These are phyloP conservation scores for Acrocyrtus sp. DNA, from an alignment of 2,888 invertebrate genomes.

Conservation along the genomic window DNA sequence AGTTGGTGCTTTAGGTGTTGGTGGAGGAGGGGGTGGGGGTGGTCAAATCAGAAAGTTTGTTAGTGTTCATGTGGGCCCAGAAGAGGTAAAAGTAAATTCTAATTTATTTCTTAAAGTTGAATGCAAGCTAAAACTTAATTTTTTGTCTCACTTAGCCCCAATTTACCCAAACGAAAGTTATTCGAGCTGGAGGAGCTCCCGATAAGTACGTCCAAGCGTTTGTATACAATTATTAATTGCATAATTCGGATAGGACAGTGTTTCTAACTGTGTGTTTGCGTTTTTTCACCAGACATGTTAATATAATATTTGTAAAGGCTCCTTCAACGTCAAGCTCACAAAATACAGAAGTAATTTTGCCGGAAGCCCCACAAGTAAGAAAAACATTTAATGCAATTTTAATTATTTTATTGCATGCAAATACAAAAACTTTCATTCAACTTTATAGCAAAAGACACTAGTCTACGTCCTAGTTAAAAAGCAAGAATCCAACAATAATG, in stretches of 20 bases:
- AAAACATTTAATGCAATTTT: too few relatives aligned
- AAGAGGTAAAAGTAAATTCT: conserved; percentile 6
- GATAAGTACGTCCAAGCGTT: conserved; percentile 31
- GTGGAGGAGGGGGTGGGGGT: conserved; percentile 32
- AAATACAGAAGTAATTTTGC: conserved; percentile 48
- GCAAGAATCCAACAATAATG: conserved; percentile 28
- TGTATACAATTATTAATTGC: not conserved
- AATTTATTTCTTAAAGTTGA: conserved; percentile 4
- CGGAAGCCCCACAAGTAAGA: conserved; percentile 29
- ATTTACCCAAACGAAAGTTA: conserved; percentile 31
- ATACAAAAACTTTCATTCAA: too few relatives aligned
- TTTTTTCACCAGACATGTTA: conserved; percentile 4
- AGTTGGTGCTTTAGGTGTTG: conserved; percentile 8
- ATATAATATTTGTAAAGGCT: conserved; percentile 43
- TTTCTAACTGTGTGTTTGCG: too few relatives aligned
- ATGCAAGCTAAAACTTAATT: too few relatives aligned
- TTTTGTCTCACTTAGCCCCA: conserved; percentile 8
- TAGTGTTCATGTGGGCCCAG: conserved; percentile 19
- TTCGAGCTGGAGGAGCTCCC: conserved; percentile 40
- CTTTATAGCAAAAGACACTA: too few relatives aligned
- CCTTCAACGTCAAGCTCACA: conserved; percentile 28
- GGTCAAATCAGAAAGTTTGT: conserved; percentile 31
- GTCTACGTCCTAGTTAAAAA: conserved; percentile 39
- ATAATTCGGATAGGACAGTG: not conserved
- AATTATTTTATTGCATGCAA: too few relatives aligned